phyloP scores from a whole-genome alignment of 2,113 vertebrate species.

The human (Homo sapiens) region GRCh38 chr1:148678501-148679000 shows the following conservation, averaged over 20 bases:
- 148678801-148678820: slow-evolving; percentile 59
- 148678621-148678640: slow-evolving; percentile 59
- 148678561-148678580: slow-evolving; percentile 7
- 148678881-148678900: background rate
- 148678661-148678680: slow-evolving; percentile 69
- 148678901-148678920: background rate
- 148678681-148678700: slow-evolving; percentile 72
- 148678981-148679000: background rate
- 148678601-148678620: slow-evolving; percentile 46
- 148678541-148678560: slow-evolving; percentile 19
- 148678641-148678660: slow-evolving; percentile 34
- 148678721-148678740: slow-evolving; percentile 44
- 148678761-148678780: slow-evolving; percentile 73
- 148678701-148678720: slow-evolving; percentile 67
- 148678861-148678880: background rate
- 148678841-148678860: background rate
- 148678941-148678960: background rate
- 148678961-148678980: background rate
- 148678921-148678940: background rate
- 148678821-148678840: slow-evolving; percentile 40
- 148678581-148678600: slow-evolving; percentile 21
- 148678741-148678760: slow-evolving; percentile 63
- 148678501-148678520: background rate
- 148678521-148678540: slow-evolving; percentile 23
- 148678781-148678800: slow-evolving; percentile 68